phyloP scores from a whole-genome alignment of 2,888 invertebrate species.

The Taphrorychus bicolor region DNA sequence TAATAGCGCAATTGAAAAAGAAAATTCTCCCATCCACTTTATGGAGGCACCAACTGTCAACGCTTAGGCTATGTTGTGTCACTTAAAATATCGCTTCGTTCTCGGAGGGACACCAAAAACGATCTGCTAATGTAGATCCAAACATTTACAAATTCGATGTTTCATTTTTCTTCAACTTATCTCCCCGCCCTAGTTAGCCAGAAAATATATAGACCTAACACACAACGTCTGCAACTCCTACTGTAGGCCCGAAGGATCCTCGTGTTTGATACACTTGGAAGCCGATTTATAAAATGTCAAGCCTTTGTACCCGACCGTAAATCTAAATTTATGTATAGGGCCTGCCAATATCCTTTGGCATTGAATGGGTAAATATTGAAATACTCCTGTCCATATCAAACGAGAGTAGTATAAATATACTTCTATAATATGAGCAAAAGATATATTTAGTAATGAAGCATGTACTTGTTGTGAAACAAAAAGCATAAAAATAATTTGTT shows the following conservation, averaged over 20 bases:
- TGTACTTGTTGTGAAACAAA: too few species aligned
- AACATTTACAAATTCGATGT: background rate
- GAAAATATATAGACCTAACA: background rate
- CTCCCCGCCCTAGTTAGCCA: background rate
- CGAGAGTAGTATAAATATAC: too few species aligned
- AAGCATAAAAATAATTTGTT: too few species aligned
- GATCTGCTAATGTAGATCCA: background rate
- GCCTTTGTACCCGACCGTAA: conserved; percentile 5
- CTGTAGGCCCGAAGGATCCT: background rate
- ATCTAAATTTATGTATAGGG: conserved; percentile 16
- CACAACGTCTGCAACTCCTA: background rate
- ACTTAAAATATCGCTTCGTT: too few species aligned
- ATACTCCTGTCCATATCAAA: too few species aligned
- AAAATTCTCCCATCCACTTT: too few species aligned
- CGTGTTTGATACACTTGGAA: background rate
- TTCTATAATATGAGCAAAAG: too few species aligned
- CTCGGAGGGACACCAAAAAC: too few species aligned
- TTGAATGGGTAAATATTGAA: conserved; percentile 8
- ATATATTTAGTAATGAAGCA: too few species aligned
- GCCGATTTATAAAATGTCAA: conserved; percentile 16
- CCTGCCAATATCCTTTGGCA: background rate
- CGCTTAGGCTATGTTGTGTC: too few species aligned
- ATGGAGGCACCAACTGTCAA: too few species aligned
- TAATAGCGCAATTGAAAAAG: too few species aligned
- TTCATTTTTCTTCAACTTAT: background rate